phyloP scores from a whole-genome alignment of 2,113 vertebrate genomes.

The Hystrix cristata region DNA sequence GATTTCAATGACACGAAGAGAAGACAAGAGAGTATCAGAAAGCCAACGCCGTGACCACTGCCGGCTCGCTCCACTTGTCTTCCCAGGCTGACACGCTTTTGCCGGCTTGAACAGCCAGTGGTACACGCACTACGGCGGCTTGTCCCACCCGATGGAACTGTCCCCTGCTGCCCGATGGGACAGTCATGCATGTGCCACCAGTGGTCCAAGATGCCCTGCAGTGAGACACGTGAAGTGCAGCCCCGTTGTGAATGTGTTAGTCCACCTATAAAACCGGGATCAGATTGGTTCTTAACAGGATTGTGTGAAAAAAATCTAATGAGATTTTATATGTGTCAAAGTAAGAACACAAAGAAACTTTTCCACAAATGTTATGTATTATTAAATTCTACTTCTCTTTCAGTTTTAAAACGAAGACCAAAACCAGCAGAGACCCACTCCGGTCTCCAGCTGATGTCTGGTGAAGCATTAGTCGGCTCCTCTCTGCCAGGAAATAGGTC shows the following conservation, averaged over 20 bases:
- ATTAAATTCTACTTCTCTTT: conserved; percentile 13
- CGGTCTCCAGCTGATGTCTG: conserved; percentile 45
- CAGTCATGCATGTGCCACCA: background rate
- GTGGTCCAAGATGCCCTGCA: background rate
- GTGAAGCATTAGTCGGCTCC: background rate
- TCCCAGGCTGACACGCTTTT: background rate
- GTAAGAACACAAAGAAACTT: background rate
- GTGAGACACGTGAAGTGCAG: background rate
- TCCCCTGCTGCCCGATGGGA: background rate
- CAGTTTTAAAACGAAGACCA: conserved; percentile 55
- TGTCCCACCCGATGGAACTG: background rate
- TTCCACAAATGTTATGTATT: background rate
- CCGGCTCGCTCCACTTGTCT: background rate
- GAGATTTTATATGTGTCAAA: background rate
- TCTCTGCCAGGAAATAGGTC: conserved; percentile 39
- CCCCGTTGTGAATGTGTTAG: background rate
- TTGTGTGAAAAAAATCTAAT: background rate
- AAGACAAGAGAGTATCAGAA: background rate
- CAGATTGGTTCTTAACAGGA: background rate
- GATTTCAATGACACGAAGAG: background rate
- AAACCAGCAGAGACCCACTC: conserved; percentile 24
- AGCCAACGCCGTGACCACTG: too few relatives aligned
- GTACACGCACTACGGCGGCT: too few relatives aligned
- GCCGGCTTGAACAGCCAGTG: background rate
- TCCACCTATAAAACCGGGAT: background rate